These are phyloP conservation scores for Ibycter americanus DNA, from an alignment of 2,797 vertebrate species.

Conservation along the genomic window DNA sequence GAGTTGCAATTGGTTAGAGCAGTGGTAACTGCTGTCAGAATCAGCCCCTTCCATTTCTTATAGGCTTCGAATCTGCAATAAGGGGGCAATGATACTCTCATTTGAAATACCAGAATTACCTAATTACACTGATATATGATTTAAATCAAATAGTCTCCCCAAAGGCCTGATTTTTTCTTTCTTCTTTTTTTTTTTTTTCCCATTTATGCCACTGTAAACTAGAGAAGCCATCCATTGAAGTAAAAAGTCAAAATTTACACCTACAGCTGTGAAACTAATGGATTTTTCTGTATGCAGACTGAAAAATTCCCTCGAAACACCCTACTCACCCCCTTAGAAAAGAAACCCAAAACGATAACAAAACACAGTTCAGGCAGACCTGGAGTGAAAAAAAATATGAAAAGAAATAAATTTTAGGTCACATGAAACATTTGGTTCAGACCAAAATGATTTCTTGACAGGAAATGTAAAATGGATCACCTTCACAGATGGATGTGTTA, in stretches of 20 bases:
- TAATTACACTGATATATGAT: not conserved
- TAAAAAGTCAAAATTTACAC: conserved; percentile 1
- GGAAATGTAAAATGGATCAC: conserved; percentile 9
- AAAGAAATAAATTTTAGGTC: not conserved
- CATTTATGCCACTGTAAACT: not conserved
- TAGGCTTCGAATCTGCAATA: not conserved
- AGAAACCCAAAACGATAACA: not conserved
- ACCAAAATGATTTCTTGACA: conserved; percentile 1
- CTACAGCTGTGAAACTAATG: not conserved
- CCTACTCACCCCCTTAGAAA: not conserved
- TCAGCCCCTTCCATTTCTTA: not conserved
- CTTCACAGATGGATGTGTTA: not conserved
- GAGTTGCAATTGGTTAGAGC: not conserved
- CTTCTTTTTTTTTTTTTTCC: not conserved
- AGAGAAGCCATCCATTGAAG: not conserved
- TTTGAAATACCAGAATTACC: not conserved
- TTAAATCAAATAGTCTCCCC: not conserved
- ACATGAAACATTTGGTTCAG: not conserved
- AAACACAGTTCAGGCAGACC: not conserved
- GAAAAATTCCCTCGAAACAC: not conserved
- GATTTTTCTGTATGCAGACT: not conserved
- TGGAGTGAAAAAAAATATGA: not conserved
- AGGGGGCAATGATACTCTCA: not conserved
- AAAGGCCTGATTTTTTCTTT: not conserved
- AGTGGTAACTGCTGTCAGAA: not conserved